Base-by-base conservation (phyloP, 1,140 invertebrate species). In the Nebria ingens region DNA sequence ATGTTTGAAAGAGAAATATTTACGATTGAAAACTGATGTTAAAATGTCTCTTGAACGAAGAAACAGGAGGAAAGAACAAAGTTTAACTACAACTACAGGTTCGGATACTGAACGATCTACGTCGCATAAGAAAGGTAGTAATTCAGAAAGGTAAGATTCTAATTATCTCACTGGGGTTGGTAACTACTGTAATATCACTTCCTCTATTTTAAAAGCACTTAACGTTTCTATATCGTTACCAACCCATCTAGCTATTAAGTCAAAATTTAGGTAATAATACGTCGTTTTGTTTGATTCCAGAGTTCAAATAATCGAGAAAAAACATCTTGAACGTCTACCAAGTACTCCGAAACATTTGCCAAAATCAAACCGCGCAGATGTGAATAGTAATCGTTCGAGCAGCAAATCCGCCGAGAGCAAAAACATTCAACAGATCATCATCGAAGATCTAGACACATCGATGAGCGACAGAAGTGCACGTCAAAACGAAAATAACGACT, bases 1-100 rank as follows among this genome's bases (percentile, higher is more conserved):
- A n/a, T 86, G 81, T 53, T 70, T 90, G 17, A 89, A 89, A 67
- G 86, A 89, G 61, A 89, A 90, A 65, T 88, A 90, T 62, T 75
- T 85, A 13, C 75, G 85, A n/a, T 67, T 90, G 21, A 90, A 89
- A 64, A 85, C 80, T 6, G 86, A 89, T 54, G 83, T 88, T 2
- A 84, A 85, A 65, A 65, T 84, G 17, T 75, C 75, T 0, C 68
- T 82, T 17, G 83, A 85, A 60, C 77, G 75, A 53, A 71, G 80
- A 62, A 63, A 79, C 74, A 71, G 78, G 62, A 64, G 76, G 56
- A 73, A 79, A 61, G 73, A 86, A 70, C 73, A 82, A 62, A 76
- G 77, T 68, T 65, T 54, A 60, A 73, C 21, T 56, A 68, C 53
- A 58, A 64, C 79, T 56, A 82, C 84, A 0, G 83, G 83, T 1